These are phyloP conservation scores for Beris chalybata DNA, from an alignment of 2,888 invertebrate genomes.

Conservation along the genomic window DNA sequence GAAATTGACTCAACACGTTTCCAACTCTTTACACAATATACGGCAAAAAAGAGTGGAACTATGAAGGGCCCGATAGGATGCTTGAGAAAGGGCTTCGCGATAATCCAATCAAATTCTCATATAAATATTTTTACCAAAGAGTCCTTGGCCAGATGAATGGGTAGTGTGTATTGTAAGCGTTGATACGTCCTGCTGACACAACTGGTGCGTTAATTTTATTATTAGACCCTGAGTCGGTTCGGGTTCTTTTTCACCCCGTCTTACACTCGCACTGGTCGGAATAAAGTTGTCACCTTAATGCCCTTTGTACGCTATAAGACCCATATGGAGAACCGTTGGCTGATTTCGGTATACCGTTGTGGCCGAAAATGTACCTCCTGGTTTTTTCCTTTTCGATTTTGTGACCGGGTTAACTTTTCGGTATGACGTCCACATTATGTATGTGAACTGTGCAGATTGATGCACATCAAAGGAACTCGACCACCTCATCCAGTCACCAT, in stretches of 20 bases:
- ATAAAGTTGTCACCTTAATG: constrained; percentile 39
- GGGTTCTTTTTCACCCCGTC: not conserved
- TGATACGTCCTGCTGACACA: constrained; percentile 37
- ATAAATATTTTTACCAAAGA: constrained; percentile 36
- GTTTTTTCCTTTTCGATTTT: constrained; percentile 1
- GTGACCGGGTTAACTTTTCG: constrained; percentile 17
- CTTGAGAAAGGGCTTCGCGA: constrained; percentile 21
- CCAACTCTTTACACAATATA: constrained; percentile 29
- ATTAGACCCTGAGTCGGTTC: constrained; percentile 33
- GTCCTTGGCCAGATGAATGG: constrained; percentile 27
- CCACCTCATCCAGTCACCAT: constrained; percentile 8
- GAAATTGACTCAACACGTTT: constrained; percentile 39
- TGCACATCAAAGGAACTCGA: no score
- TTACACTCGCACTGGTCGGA: constrained; percentile 10
- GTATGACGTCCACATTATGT: no score
- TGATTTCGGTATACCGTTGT: constrained; percentile 39
- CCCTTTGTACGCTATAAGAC: constrained; percentile 23
- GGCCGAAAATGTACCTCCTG: constrained; percentile 32
- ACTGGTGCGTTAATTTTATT: constrained; percentile 40
- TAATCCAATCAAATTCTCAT: constrained; percentile 40
- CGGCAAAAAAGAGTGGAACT: no score
- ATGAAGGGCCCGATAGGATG: not conserved
- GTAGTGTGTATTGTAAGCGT: constrained; percentile 5
- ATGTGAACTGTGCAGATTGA: no score
- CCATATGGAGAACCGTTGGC: constrained; percentile 31